Evolutionary conservation across 2,797 vertebrate genomes (phyloP).

Genomic region (Stomatorhinus walkeri): DNA sequence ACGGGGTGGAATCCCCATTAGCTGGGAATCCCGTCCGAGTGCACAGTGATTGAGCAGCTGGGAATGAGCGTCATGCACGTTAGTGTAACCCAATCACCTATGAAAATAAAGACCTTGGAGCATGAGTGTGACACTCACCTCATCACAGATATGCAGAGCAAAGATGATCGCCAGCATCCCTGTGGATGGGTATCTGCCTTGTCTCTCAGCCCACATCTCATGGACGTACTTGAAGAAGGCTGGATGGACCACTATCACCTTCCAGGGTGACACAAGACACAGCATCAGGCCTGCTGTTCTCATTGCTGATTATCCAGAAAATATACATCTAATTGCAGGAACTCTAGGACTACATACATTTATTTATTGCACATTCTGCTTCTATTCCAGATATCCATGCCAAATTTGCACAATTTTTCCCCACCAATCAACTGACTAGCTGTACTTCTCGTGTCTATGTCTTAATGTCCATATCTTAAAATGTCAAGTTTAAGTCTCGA

Average conservation of each 20-base stretch:
- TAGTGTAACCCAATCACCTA: background rate
- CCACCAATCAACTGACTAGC: background rate
- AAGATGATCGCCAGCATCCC: slow-evolving; percentile 70
- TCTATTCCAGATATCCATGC: background rate
- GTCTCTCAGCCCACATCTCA: slow-evolving; percentile 57
- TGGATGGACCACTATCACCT: slow-evolving; percentile 68
- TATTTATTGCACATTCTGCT: background rate
- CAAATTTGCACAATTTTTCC: background rate
- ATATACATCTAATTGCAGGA: background rate
- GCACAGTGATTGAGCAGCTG: background rate
- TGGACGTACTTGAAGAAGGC: slow-evolving; percentile 70
- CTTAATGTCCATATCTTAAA: background rate
- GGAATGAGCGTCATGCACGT: background rate
- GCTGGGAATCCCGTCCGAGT: background rate
- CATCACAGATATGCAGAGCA: slow-evolving; percentile 66
- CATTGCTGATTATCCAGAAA: background rate
- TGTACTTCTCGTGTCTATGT: background rate
- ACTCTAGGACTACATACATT: background rate
- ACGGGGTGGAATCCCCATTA: background rate
- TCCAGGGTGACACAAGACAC: background rate
- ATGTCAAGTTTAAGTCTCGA: background rate
- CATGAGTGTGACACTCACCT: slow-evolving; percentile 46
- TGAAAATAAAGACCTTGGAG: background rate
- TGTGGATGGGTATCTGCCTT: slow-evolving; percentile 66
- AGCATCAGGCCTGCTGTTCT: background rate